phyloP scores from a whole-genome alignment of 2,888 invertebrate species.

The Machimus rusticus region DNA sequence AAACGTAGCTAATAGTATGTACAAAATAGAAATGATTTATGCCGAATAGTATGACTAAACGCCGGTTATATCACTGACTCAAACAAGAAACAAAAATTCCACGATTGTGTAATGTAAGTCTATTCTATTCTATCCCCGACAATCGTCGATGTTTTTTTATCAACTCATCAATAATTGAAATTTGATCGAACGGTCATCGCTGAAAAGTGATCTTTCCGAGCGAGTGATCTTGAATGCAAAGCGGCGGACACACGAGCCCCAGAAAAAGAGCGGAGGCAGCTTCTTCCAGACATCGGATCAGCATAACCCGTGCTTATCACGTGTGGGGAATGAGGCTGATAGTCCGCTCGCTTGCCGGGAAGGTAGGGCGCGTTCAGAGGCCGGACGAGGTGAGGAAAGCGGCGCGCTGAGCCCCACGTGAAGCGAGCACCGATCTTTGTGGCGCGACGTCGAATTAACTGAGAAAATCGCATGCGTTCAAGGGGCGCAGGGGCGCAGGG shows the following conservation, averaged over 20 bases:
- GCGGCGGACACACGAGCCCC: not conserved
- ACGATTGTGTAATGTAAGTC: too few species aligned
- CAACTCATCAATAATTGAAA: slow-evolving; percentile 1
- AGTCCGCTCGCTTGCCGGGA: not conserved
- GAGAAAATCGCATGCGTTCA: not conserved
- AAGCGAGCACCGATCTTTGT: not conserved
- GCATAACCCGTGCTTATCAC: slow-evolving; percentile 34
- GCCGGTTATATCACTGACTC: too few species aligned
- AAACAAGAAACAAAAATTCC: not conserved
- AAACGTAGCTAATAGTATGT: too few species aligned
- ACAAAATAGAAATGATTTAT: too few species aligned
- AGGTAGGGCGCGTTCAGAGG: not conserved
- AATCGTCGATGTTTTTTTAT: not conserved
- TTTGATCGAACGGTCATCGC: not conserved
- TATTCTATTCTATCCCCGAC: not conserved
- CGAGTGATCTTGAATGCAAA: not conserved
- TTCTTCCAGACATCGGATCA: not conserved
- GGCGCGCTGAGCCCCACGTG: not conserved
- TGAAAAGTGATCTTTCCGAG: not conserved
- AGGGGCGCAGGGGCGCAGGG: not conserved
- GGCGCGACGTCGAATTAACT: slow-evolving; percentile 13
- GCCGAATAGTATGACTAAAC: too few species aligned
- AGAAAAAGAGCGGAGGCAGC: not conserved
- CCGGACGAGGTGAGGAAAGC: not conserved
- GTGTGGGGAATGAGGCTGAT: slow-evolving; percentile 25